Conservation (phyloP, 2,113 vertebrate genomes). For the Heliornis fulica region DNA sequence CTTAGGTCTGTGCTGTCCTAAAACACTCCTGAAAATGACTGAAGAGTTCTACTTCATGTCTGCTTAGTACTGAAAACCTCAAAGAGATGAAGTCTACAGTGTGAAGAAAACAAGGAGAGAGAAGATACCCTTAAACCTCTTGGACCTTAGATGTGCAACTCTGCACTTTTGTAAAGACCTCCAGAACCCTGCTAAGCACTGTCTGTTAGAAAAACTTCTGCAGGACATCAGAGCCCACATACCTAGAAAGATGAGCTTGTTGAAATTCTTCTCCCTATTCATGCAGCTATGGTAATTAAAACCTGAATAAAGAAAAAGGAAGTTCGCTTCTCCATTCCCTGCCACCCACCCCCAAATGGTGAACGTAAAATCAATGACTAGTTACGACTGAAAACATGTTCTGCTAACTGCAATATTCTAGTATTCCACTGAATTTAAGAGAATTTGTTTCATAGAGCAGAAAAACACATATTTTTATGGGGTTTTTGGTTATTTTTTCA, state of each 20-base stretch:
- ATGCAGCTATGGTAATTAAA: neutral
- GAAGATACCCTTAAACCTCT: neutral
- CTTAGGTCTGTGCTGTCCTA: neutral
- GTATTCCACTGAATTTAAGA: neutral
- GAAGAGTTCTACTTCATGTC: neutral
- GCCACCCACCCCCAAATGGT: neutral
- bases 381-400: neutral
- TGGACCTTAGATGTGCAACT: neutral
- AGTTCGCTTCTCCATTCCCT: too few relatives aligned
- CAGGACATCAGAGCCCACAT: neutral
- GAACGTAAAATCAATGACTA: neutral
- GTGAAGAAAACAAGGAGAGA: neutral
- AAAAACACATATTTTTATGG: neutral
- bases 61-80: neutral
- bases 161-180: neutral
- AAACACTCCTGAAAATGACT: neutral
- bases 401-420: neutral
- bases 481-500: neutral
- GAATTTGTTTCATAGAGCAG: neutral
- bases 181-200: neutral
- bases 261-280: neutral
- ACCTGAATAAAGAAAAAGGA: neutral
- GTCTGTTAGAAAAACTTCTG: neutral
- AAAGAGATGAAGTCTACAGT: fast-evolving
- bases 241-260: neutral